Percentiles rank a stretch among this genome's conserved stretches.
These are phyloP conservation scores for Rhyacichthys aspro DNA, from an alignment of 2,797 vertebrate species.

Conservation along the genomic window DNA sequence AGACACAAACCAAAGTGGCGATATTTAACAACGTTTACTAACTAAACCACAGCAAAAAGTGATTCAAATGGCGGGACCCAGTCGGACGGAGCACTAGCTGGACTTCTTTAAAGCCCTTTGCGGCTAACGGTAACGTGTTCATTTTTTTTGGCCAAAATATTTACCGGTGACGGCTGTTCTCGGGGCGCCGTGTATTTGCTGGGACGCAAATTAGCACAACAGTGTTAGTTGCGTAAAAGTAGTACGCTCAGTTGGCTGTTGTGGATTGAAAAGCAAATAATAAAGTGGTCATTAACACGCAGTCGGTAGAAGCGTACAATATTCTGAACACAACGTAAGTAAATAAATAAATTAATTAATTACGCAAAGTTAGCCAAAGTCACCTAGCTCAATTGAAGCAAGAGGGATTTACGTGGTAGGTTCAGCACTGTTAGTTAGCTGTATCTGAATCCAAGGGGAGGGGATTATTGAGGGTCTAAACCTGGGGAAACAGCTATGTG, in stretches of 20 bases:
- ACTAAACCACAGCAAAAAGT: background rate
- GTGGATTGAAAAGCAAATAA: no score
- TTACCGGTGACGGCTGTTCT: conserved; percentile 69
- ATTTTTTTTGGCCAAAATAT: conserved; percentile 47
- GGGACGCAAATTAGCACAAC: conserved; percentile 54
- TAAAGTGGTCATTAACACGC: no score
- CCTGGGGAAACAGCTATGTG: background rate
- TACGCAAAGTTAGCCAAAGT: background rate
- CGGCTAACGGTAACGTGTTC: conserved; percentile 62
- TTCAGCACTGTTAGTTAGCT: background rate
- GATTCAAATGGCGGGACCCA: conserved; percentile 8
- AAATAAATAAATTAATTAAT: no score
- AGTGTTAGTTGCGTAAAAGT: conserved; percentile 5
- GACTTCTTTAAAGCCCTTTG: conserved; percentile 20
- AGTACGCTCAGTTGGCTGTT: conserved; percentile 8
- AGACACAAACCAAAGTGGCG: conserved; percentile 36
- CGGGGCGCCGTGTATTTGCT: conserved; percentile 71
- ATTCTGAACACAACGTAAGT: no score
- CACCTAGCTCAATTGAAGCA: background rate
- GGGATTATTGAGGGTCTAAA: conserved; percentile 23
- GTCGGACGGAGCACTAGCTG: conserved; percentile 17
- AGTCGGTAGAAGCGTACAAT: no score
- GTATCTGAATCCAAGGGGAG: conserved; percentile 42
- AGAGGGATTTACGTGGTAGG: conserved; percentile 14
- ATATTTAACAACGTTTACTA: background rate